phyloP scores from a whole-genome alignment of 2,797 vertebrate genomes.

The Silurus lanzhouensis region DNA sequence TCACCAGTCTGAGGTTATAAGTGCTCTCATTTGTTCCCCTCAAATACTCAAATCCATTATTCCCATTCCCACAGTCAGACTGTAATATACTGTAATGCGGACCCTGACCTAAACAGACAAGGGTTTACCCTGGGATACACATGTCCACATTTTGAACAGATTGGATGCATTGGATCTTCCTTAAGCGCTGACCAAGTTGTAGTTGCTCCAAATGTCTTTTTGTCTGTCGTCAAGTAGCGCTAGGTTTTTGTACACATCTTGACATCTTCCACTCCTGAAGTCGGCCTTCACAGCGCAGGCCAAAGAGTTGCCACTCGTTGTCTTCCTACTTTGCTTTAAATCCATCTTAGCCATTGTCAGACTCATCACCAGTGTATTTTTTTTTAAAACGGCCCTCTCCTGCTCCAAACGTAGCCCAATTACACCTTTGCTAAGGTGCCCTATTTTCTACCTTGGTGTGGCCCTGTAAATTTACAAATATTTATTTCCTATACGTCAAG shows the following conservation, averaged over 20 bases:
- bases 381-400: constrained; percentile 63
- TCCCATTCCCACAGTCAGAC: constrained; percentile 24
- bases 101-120: constrained; percentile 29
- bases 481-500: constrained; percentile 80
- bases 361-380: constrained; percentile 65
- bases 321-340: constrained; percentile 54
- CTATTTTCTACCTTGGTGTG: constrained; percentile 72
- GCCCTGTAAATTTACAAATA: constrained; percentile 78
- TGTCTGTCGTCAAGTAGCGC: background rate
- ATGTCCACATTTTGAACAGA: constrained; percentile 24
- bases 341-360: constrained; percentile 36
- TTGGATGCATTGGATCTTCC: constrained; percentile 23
- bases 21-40: constrained; percentile 16
- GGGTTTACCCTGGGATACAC: constrained; percentile 29
- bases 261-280: background rate
- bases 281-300: background rate
- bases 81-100: constrained; percentile 38
- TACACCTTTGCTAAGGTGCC: constrained; percentile 55
- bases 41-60: constrained; percentile 21
- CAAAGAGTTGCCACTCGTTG: constrained; percentile 1
- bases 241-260: constrained; percentile 13
- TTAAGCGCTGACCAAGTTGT: background rate
- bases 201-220: background rate
- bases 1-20: constrained; percentile 10
- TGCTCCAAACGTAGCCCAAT: constrained; percentile 60